Base-by-base conservation (phyloP, 2,113 vertebrate species). In the Semicossyphus pulcher region DNA sequence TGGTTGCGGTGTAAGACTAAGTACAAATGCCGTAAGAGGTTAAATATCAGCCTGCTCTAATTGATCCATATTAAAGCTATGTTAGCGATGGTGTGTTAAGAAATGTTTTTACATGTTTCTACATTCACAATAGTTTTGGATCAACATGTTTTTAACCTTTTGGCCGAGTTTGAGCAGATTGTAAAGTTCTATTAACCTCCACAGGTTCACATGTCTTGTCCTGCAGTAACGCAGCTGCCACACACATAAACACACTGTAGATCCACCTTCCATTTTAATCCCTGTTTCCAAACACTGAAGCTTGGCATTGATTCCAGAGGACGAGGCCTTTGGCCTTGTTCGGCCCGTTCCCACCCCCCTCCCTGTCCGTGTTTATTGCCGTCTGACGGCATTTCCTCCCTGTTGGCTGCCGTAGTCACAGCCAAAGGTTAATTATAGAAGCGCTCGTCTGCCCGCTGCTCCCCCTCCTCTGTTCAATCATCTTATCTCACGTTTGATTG, bases 381-480 rank as follows among this genome's bases (percentile, higher is more conserved):
- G 3, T 42, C 31, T 69, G 77, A 81, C 25, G 5, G 11, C n/a
- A 66, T 58, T 73, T 85, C 83, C 83, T 81, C 67, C 32, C 44
- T 4, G 37, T 44, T 7, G 12, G 44, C 59, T 25, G 36, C 23
- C 25, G 4, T 10, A 44, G 74, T 57, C 63, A n/a, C 63, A 76
- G 70, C 54, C 3, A 1, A 44, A 1, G 0, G 34, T 14, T 47
- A 85, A 80, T 73, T 73, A 73, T 85, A 80, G 82, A 67, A 23
- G 52, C 62, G 37, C 26, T 20, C 10, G 1, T 18, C 18, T 11
- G 5, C 16, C 36, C 42, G 10, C 25, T 0, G 25, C 26, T 66
- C 61, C 25, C 41, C 64, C 12, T 42, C 42, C 42, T 80, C 37
- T 16, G 36, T 10, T 14, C 32, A 15, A 42, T 59, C 15, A 4